Evolutionary conservation across 2,113 vertebrate genomes (phyloP), one percentile per base, ranked within the genome.

Genomic region (Anolis carolinensis): DNA sequence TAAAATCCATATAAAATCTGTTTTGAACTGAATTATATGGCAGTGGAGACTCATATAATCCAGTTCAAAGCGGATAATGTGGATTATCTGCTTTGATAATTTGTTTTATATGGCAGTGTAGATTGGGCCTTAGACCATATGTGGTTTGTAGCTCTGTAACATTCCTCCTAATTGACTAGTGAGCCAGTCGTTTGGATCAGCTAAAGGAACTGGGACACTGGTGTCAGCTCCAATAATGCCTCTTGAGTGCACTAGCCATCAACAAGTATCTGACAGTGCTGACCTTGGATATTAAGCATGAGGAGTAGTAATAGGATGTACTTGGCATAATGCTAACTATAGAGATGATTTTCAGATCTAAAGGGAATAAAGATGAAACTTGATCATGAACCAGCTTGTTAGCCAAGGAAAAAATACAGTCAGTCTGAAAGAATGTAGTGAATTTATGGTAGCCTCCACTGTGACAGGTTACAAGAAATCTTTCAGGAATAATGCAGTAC

Each of bases 391-490:
- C 78, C 2, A 44, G 2, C 6, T 87, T 18, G 90, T 82, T 50
- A 75, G 87, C 68, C 36, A 84, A 65, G 72, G 36, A 21, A 32
- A 32, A 67, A 84, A 20, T 52, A 20, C 21, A 32, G 21, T 32
- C 30, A 77, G 11, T 27, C 20, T 30, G 59, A 52, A 72, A 94
- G 92, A 90, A 68, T 76, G 7, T 48, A 21, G 30, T 21, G 21
- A 76, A n/a, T 50, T 25, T 62, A 32, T 73, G 88, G 2, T 81
- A 1, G 68, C 74, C 72, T 23, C 74, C 88, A 8, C 85, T 83
- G 59, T 59, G 82, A 18, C 13, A 16, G 27, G 27, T 67, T 90
- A 91, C 36, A 21, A 30, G 89, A 13, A 76, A 70, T 72, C 79
- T 84, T 86, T 86, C 59, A 79, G 62, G 14, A 84, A 5, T 0